Conservation (phyloP, 1,140 invertebrate species). For the Habropoda laboriosa region DNA sequence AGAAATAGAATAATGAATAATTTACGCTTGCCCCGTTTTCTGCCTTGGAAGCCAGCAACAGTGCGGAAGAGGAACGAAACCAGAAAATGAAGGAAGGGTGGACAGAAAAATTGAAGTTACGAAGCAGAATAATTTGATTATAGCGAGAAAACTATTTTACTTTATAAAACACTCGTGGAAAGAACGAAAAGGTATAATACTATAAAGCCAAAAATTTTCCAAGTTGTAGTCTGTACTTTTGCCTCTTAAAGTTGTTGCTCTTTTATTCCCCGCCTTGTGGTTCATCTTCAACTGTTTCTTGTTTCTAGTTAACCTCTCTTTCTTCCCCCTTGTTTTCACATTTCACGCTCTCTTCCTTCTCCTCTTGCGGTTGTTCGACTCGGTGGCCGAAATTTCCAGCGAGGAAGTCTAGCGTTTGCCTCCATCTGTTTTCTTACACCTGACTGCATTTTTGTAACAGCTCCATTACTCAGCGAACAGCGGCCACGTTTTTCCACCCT, state of each 20-base stretch:
- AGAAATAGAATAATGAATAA: too few relatives aligned
- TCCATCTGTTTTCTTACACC: conserved; percentile 34
- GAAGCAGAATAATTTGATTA: too few relatives aligned
- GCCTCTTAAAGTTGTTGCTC: background rate
- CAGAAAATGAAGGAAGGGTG: too few relatives aligned
- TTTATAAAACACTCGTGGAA: too few relatives aligned
- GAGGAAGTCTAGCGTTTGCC: conserved; percentile 52
- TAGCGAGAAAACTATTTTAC: too few relatives aligned
- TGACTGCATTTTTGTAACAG: conserved; percentile 69
- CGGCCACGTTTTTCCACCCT: conserved; percentile 13
- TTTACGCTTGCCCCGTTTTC: too few relatives aligned
- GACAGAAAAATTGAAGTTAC: too few relatives aligned
- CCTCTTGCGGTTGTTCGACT: background rate
- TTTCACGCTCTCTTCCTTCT: conserved; percentile 15
- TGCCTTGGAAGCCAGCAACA: too few relatives aligned
- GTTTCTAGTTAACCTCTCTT: background rate
- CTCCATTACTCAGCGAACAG: conserved; percentile 64
- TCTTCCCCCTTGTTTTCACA: background rate
- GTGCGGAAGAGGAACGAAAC: too few relatives aligned
- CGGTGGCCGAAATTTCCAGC: conserved; percentile 46
- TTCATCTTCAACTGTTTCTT: background rate
- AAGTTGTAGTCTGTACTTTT: too few relatives aligned
- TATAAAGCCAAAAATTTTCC: background rate
- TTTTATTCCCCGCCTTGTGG: background rate
- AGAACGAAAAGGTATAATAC: too few relatives aligned